Evolutionary conservation across 2,888 invertebrate species (phyloP).

Genomic region (Lasioglossum lativentre): DNA sequence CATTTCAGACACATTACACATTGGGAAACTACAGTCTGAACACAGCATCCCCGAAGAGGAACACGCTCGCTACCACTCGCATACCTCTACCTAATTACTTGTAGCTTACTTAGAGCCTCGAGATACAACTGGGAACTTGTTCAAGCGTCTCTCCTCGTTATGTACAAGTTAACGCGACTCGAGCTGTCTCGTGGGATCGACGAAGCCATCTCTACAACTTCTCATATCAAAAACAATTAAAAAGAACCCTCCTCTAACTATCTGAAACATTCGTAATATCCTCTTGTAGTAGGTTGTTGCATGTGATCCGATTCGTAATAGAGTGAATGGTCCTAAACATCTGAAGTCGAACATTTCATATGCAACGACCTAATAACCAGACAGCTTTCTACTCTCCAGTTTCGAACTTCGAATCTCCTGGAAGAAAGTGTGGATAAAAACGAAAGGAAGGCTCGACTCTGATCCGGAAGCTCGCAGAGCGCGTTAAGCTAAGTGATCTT

Average conservation of each 20-base stretch:
- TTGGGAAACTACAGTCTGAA: slow-evolving; percentile 8
- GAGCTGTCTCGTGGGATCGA: not conserved
- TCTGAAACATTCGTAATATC: not conserved
- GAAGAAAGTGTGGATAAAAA: not conserved
- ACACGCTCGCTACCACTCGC: slow-evolving; percentile 11
- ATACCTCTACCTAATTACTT: slow-evolving; percentile 39
- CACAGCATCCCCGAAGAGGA: slow-evolving; percentile 24
- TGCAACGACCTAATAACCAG: not conserved
- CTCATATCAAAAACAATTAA: slow-evolving; percentile 6
- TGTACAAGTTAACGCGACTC: slow-evolving; percentile 29
- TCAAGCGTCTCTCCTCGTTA: slow-evolving; percentile 37
- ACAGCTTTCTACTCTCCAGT: not conserved
- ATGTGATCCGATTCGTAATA: not conserved
- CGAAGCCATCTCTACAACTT: not conserved
- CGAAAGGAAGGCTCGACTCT: not conserved
- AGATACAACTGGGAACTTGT: slow-evolving; percentile 19
- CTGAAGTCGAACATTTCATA: not conserved
- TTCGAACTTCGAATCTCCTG: not conserved
- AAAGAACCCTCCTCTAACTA: not conserved
- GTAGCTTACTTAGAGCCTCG: slow-evolving; percentile 46
- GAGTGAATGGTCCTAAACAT: no score
- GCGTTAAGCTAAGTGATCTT: slow-evolving; percentile 37
- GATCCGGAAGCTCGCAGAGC: slow-evolving; percentile 1
- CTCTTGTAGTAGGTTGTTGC: not conserved
- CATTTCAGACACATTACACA: not conserved